Evolutionary conservation across 2,113 vertebrate species (phyloP).

Genomic region (Lasiurus cinereus): DNA sequence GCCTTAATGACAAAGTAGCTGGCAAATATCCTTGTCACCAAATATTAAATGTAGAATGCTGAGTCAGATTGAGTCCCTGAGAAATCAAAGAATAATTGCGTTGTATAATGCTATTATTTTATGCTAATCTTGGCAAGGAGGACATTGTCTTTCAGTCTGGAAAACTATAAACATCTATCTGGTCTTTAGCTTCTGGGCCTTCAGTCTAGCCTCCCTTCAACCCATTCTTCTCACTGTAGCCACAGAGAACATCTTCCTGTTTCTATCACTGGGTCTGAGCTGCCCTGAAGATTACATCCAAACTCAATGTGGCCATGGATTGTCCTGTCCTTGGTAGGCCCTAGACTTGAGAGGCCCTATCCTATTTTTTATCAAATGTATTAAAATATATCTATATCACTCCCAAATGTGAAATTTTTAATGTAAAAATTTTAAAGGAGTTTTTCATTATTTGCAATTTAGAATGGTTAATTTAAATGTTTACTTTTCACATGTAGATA

Average conservation of each 20-base stretch:
- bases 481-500: neutral
- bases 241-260: conserved; percentile 31
- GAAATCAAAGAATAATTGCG: conserved; percentile 64
- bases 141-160: neutral
- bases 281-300: conserved; percentile 1
- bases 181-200: conserved; percentile 36
- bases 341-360: neutral
- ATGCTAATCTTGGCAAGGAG: conserved; percentile 57
- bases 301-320: neutral
- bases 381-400: neutral
- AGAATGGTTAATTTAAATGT: conserved; percentile 10
- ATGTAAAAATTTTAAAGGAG: neutral
- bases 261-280: neutral
- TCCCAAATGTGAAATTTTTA: neutral
- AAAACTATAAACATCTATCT: neutral
- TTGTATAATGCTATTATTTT: conserved; percentile 63
- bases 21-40: conserved; percentile 36
- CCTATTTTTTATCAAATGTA: neutral
- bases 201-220: conserved; percentile 54
- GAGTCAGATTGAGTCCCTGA: conserved; percentile 45
- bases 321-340: neutral
- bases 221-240: neutral
- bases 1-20: conserved; percentile 42
- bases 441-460: conserved; percentile 1
- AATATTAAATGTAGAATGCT: conserved; percentile 66